phyloP scores from a whole-genome alignment of 2,888 invertebrate genomes.

The Pelosia muscerda region DNA sequence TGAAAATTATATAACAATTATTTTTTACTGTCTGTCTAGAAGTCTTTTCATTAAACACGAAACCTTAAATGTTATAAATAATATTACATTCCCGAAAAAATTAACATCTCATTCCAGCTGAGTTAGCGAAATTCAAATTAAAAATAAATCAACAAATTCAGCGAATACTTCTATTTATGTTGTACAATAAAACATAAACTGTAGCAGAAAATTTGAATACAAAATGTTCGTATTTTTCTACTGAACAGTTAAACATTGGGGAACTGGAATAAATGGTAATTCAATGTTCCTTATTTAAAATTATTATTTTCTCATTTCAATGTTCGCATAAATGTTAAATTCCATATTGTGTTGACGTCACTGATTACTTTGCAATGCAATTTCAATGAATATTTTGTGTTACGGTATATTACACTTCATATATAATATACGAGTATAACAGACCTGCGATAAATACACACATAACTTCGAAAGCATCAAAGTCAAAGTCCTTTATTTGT shows the following conservation, averaged over 20 bases:
- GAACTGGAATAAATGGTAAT: neutral
- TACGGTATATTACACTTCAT: too few relatives aligned
- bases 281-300: neutral
- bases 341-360: neutral
- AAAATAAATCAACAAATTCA: slow-evolving; percentile 5
- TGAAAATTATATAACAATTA: too few relatives aligned
- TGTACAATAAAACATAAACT: neutral
- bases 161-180: neutral
- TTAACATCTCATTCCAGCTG: neutral
- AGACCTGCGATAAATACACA: too few relatives aligned
- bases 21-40: too few relatives aligned
- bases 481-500: too few relatives aligned
- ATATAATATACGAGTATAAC: too few relatives aligned
- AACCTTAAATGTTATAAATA: too few relatives aligned
- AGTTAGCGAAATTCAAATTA: neutral
- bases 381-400: too few relatives aligned
- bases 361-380: too few relatives aligned
- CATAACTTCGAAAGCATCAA: too few relatives aligned
- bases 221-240: neutral
- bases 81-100: too few relatives aligned
- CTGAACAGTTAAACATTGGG: neutral
- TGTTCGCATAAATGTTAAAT: neutral
- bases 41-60: too few relatives aligned
- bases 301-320: neutral
- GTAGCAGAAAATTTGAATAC: neutral